phyloP scores from a whole-genome alignment of 1,140 invertebrate genomes.

The Lucilia sericata region DNA sequence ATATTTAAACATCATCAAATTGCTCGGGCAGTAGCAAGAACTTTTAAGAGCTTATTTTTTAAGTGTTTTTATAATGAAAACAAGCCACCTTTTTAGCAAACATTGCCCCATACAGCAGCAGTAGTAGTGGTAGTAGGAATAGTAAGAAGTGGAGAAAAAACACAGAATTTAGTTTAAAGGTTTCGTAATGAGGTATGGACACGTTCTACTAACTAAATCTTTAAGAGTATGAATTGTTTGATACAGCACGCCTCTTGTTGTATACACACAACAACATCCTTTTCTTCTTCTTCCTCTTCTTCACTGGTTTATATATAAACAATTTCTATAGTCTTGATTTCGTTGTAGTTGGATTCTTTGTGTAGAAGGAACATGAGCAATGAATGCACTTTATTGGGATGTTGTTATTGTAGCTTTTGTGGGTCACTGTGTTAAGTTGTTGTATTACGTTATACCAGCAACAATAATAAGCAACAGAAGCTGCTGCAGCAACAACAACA shows the following conservation, averaged over 20 bases:
- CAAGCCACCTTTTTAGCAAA: neutral
- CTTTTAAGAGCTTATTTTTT: neutral
- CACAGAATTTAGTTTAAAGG: constrained; percentile 11
- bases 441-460: constrained; percentile 15
- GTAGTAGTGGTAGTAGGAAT: neutral
- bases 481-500: neutral
- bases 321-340: constrained; percentile 1
- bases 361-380: neutral
- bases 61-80: neutral
- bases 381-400: neutral
- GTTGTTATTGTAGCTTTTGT: constrained; percentile 29
- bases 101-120: neutral
- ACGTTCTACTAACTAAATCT: constrained; percentile 15
- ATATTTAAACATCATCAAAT: constrained; percentile 7
- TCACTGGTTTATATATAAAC: neutral
- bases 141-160: neutral
- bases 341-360: neutral
- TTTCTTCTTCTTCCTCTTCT: neutral
- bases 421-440: constrained; percentile 36
- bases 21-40: neutral
- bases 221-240: neutral
- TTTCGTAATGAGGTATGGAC: constrained; percentile 6
- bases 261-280: neutral
- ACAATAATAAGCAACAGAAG: neutral
- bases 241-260: constrained; percentile 16